Conservation (phyloP, 2,888 invertebrate species). For the Crossocerus cetratus region DNA sequence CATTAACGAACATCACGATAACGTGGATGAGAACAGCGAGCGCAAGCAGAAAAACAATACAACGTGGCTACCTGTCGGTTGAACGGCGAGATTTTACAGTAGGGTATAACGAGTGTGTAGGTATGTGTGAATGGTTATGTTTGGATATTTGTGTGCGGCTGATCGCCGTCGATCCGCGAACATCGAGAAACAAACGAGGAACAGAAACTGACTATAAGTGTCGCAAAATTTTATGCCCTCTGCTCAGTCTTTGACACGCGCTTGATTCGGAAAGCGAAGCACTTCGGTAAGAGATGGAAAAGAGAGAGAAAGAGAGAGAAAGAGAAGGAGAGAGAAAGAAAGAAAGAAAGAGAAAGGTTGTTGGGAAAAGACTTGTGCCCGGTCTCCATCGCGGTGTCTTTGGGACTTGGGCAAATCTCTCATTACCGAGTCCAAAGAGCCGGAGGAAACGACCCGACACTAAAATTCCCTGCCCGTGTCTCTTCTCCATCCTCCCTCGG, state of each 20-base stretch:
- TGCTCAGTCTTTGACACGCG: slow-evolving; percentile 64
- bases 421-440: slow-evolving; percentile 73
- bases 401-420: slow-evolving; percentile 68
- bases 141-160: neutral
- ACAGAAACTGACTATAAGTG: slow-evolving; percentile 76
- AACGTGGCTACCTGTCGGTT: slow-evolving; percentile 35
- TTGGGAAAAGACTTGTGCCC: slow-evolving; percentile 11
- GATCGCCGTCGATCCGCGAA: slow-evolving; percentile 38
- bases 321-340: no score
- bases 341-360: neutral
- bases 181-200: slow-evolving; percentile 71
- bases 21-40: no score
- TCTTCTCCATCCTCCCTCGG: slow-evolving; percentile 45
- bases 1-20: no score
- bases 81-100: slow-evolving; percentile 45
- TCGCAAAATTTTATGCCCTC: slow-evolving; percentile 73
- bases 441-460: slow-evolving; percentile 61
- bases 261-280: slow-evolving; percentile 6
- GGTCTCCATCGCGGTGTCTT: slow-evolving; percentile 67
- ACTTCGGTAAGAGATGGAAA: no score
- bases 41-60: slow-evolving; percentile 39
- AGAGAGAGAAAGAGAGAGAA: no score
- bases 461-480: slow-evolving; percentile 25
- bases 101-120: neutral
- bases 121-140: no score